Evolutionary conservation across 2,113 vertebrate species (phyloP).

Genomic region (Tragelaphus buxtoni): DNA sequence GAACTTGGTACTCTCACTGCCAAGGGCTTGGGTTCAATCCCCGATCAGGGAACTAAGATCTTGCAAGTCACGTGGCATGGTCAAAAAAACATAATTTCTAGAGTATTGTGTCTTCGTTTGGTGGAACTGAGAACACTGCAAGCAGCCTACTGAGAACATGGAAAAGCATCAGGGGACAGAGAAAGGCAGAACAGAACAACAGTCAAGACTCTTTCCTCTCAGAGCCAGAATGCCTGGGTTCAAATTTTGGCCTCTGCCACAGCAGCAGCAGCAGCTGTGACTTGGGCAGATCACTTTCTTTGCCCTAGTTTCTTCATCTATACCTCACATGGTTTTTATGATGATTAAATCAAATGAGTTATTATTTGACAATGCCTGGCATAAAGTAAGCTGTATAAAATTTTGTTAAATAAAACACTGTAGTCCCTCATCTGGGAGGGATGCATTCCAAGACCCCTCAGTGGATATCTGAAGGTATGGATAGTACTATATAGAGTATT

Average conservation of each 20-base stretch:
- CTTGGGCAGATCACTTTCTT: neutral
- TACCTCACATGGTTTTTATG: neutral
- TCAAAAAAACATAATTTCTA: neutral
- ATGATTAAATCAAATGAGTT: neutral
- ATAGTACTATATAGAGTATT: neutral
- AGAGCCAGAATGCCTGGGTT: neutral
- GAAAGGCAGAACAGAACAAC: neutral
- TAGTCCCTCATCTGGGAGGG: neutral
- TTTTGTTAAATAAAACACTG: neutral
- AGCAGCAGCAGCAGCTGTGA: neutral
- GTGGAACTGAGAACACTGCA: neutral
- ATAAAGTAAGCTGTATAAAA: slow-evolving; percentile 7
- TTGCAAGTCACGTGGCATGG: neutral
- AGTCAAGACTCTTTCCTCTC: neutral
- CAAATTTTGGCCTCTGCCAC: neutral
- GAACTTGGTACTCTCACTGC: neutral
- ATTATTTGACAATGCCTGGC: neutral
- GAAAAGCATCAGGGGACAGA: neutral
- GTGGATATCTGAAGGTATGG: neutral
- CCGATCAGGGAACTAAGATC: neutral
- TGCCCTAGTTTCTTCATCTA: neutral
- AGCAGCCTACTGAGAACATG: neutral
- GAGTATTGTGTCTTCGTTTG: neutral
- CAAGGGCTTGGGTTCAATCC: neutral
- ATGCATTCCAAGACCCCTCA: neutral